phyloP scores from a whole-genome alignment of 2,797 vertebrate species.

The Intellagama lesueurii region DNA sequence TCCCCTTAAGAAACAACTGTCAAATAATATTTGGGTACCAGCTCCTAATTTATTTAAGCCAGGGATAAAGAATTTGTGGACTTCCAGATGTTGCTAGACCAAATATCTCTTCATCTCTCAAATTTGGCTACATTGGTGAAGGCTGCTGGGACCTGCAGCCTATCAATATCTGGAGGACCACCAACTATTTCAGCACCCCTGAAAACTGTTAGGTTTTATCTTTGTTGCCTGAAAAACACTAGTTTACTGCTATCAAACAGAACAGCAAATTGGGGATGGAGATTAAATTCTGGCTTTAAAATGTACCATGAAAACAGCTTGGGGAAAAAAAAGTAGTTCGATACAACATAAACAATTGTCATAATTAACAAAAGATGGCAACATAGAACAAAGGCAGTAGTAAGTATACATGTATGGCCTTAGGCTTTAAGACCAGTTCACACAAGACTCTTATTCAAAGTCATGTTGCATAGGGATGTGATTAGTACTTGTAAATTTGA shows the following conservation, averaged over 20 bases:
- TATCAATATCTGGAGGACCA: no score
- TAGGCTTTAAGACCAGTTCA: background rate
- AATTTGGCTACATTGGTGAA: no score
- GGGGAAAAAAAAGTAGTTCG: background rate
- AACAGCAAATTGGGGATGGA: background rate
- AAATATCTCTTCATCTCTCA: no score
- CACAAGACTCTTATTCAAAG: background rate
- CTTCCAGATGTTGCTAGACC: no score
- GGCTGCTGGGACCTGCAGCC: background rate
- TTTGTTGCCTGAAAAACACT: background rate
- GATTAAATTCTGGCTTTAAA: background rate
- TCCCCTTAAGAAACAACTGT: no score
- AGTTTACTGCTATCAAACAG: no score
- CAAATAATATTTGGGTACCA: no score
- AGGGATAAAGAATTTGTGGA: no score
- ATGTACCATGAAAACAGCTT: background rate
- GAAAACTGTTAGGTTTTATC: background rate
- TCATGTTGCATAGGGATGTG: background rate
- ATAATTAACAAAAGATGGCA: background rate
- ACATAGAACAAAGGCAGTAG: background rate
- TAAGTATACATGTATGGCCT: background rate
- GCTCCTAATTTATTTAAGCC: no score
- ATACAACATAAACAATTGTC: background rate
- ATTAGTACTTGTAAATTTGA: no score
- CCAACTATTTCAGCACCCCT: background rate